Percentiles rank a stretch among this genome's conserved stretches.
These are phyloP conservation scores for Choloepus didactylus DNA, from an alignment of 2,797 vertebrate species.

Conservation along the genomic window DNA sequence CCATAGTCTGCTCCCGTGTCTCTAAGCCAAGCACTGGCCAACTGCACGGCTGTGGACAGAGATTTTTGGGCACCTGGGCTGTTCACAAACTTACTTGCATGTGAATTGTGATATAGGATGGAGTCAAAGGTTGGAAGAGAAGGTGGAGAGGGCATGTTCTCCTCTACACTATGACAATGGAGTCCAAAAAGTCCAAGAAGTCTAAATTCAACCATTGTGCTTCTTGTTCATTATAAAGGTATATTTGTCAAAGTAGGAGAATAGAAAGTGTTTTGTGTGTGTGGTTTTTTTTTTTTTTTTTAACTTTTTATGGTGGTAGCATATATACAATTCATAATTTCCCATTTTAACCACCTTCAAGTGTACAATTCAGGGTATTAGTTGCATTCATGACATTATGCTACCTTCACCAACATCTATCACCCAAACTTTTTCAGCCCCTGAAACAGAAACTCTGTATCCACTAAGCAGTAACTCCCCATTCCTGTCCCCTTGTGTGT, in stretches of 20 bases:
- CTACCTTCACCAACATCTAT: no score
- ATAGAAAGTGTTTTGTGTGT: background rate
- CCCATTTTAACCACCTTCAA: no score
- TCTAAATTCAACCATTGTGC: background rate
- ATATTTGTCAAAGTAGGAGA: background rate
- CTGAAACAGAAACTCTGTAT: no score
- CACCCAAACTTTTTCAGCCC: no score
- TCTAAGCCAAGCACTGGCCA: background rate
- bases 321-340: no score
- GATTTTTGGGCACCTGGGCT: background rate
- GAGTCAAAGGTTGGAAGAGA: background rate
- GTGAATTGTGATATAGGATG: background rate
- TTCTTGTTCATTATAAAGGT: background rate
- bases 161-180: background rate
- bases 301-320: no score
- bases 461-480: no score
- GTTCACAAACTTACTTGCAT: background rate
- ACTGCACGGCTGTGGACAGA: background rate
- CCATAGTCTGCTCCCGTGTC: no score
- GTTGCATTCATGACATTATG: no score
- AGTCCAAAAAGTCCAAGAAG: background rate
- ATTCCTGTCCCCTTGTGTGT: fast-evolving
- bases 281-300: no score
- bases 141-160: background rate
- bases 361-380: no score